Conservation (phyloP, 2,797 vertebrate species). For the Delichon dasypus region DNA sequence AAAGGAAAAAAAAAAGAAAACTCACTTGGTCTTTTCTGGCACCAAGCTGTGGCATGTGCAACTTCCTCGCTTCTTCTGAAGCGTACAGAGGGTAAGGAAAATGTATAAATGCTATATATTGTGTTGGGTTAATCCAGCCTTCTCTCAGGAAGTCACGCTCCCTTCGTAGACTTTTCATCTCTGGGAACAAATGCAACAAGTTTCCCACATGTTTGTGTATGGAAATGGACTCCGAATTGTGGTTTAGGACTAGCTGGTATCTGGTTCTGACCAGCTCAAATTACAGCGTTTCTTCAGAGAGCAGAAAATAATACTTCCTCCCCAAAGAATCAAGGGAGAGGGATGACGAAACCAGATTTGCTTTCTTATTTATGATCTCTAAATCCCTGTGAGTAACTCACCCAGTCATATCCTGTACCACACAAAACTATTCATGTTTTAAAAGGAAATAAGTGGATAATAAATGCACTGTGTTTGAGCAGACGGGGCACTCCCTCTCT, state of each 20-base stretch:
- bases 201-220: neutral
- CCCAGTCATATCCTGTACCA: constrained; percentile 55
- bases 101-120: neutral
- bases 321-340: neutral
- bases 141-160: neutral
- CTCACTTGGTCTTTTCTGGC: neutral
- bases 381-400: constrained; percentile 44
- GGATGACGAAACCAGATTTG: neutral
- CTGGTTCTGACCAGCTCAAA: neutral
- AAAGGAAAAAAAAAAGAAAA: neutral
- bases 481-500: constrained; percentile 22
- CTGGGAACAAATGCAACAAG: neutral
- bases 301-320: neutral
- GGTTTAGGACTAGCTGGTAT: neutral
- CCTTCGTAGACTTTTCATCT: neutral
- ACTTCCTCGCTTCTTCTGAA: neutral
- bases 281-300: neutral
- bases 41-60: neutral
- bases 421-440: neutral
- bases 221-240: neutral
- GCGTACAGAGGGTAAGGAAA: neutral
- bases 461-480: neutral
- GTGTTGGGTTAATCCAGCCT: neutral
- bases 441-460: constrained; percentile 25
- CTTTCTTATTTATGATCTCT: constrained; percentile 28